Conservation (phyloP, 2,797 vertebrate genomes). For the Xenopus petersii region DNA sequence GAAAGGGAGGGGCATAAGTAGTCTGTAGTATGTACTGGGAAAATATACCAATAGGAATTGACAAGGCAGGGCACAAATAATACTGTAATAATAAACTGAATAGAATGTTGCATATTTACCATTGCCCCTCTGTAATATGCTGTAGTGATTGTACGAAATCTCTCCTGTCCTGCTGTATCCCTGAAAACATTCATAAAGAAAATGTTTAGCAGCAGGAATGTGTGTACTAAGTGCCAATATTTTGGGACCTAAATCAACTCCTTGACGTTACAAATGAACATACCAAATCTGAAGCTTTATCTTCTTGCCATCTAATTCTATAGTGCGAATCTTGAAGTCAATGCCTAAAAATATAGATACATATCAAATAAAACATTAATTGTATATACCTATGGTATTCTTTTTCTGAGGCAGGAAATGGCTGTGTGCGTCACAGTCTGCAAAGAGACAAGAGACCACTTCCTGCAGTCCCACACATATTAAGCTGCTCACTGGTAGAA, state of each 20-base stretch:
- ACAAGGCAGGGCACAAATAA: no score
- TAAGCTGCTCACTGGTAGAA: no score
- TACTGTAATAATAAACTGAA: no score
- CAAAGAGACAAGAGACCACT: constrained; percentile 36
- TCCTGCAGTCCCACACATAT: constrained; percentile 21
- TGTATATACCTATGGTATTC: background rate
- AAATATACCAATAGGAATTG: no score
- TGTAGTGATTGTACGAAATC: constrained; percentile 97
- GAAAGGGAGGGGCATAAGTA: no score
- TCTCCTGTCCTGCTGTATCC: constrained; percentile 97
- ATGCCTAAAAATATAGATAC: constrained; percentile 75
- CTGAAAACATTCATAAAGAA: constrained; percentile 51
- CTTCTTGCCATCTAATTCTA: constrained; percentile 96
- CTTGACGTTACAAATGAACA: constrained; percentile 52
- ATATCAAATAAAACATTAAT: background rate
- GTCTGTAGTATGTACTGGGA: no score
- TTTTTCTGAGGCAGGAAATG: constrained; percentile 33
- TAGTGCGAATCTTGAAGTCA: constrained; percentile 97
- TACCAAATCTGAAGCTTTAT: constrained; percentile 98
- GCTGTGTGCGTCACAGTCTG: constrained; percentile 33
- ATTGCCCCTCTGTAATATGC: constrained; percentile 98
- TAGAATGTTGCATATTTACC: constrained; percentile 64
- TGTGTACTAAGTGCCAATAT: no score
- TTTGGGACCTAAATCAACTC: background rate
- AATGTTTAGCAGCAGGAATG: background rate